Evolutionary conservation across 2,888 invertebrate species (phyloP).

Genomic region (Sympetrum striolatum): DNA sequence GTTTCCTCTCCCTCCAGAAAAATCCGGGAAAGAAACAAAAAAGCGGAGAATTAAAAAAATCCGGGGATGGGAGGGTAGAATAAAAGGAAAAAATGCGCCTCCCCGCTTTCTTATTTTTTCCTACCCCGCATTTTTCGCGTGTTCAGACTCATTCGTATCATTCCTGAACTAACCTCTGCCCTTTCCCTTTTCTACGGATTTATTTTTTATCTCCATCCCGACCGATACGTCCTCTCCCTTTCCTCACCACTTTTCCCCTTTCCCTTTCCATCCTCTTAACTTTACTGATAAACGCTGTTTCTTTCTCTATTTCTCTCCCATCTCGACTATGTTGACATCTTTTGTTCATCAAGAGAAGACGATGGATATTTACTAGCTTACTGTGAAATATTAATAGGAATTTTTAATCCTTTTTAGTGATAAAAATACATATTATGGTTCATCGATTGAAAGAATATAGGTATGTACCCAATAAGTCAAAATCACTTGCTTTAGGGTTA

Average conservation of each 20-base stretch:
- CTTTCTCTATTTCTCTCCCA: background rate
- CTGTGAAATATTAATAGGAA: too few relatives aligned
- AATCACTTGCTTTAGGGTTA: too few relatives aligned
- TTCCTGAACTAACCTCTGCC: constrained; percentile 34
- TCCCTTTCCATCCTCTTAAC: background rate
- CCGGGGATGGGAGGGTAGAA: background rate
- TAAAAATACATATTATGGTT: too few relatives aligned
- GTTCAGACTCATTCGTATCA: constrained; percentile 44
- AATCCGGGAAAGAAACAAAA: background rate
- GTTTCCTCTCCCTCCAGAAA: background rate
- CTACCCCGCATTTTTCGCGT: constrained; percentile 30
- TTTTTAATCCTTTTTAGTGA: too few relatives aligned
- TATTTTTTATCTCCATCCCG: background rate
- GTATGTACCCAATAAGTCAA: too few relatives aligned
- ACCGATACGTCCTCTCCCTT: too few relatives aligned
- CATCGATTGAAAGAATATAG: too few relatives aligned
- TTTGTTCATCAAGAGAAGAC: background rate
- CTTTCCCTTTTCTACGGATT: background rate
- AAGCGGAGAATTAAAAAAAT: background rate
- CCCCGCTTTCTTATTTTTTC: background rate
- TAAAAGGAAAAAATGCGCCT: background rate
- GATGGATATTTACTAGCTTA: background rate
- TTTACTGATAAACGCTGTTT: background rate
- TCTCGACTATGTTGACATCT: background rate
- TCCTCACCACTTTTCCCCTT: background rate